These are phyloP conservation scores for Scotopteryx bipunctaria DNA, from an alignment of 2,888 invertebrate species.

Conservation along the genomic window DNA sequence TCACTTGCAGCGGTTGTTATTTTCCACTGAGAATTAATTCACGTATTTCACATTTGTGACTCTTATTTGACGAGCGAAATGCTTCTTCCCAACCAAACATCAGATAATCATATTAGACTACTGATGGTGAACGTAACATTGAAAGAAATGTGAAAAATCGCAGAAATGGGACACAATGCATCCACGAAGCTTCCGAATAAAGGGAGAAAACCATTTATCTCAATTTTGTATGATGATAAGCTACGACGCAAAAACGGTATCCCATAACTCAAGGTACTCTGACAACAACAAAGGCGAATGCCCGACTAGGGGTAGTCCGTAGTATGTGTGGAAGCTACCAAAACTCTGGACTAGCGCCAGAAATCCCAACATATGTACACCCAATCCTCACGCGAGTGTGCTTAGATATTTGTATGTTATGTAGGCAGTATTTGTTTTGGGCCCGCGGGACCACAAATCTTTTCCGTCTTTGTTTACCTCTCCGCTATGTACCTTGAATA, in stretches of 20 bases:
- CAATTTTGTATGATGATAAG: constrained; percentile 39
- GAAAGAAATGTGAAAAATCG: constrained; percentile 8
- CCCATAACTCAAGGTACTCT: constrained; percentile 59
- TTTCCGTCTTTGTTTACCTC: constrained; percentile 51
- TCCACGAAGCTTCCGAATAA: constrained; percentile 20
- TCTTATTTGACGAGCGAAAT: not conserved
- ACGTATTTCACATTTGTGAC: too few species aligned
- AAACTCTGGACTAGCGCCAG: constrained; percentile 64
- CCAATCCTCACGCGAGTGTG: constrained; percentile 35
- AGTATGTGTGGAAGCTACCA: constrained; percentile 55
- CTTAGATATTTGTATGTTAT: constrained; percentile 43
- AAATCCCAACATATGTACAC: constrained; percentile 54
- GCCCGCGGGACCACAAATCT: constrained; percentile 52
- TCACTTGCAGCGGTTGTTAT: too few species aligned
- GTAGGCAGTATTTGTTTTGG: constrained; percentile 54
- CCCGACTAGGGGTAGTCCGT: constrained; percentile 46
- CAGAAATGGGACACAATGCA: constrained; percentile 18
- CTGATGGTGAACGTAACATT: not conserved
- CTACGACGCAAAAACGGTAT: constrained; percentile 47
- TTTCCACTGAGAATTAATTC: too few species aligned
- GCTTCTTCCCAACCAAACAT: not conserved
- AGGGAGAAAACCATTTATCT: constrained; percentile 38
- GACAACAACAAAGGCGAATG: constrained; percentile 63
- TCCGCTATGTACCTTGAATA: constrained; percentile 20
- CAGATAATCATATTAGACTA: not conserved